Conservation (phyloP, 2,797 vertebrate genomes). For the Falco berigora region DNA sequence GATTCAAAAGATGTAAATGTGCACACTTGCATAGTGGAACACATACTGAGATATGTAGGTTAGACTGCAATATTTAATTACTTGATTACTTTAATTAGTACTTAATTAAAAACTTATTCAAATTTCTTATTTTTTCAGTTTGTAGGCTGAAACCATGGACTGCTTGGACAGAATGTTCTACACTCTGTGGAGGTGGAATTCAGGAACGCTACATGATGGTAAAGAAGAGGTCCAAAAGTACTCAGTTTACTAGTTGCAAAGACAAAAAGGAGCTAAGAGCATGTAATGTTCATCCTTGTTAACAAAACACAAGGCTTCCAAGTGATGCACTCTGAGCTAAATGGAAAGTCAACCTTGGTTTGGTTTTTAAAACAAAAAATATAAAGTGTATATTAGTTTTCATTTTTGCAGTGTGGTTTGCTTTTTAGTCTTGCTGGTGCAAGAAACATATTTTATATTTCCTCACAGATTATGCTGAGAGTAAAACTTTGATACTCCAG, state of each 20-base stretch:
- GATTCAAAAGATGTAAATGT: not conserved
- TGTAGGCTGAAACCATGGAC: conserved; percentile 98
- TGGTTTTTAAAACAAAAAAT: conserved; percentile 67
- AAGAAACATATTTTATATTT: conserved; percentile 73
- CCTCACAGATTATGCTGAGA: conserved; percentile 49
- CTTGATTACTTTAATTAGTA: too few species aligned
- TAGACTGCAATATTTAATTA: not conserved
- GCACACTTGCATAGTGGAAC: not conserved
- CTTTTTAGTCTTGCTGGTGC: conserved; percentile 74
- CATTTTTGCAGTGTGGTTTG: conserved; percentile 74
- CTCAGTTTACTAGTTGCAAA: conserved; percentile 93
- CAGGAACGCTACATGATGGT: conserved; percentile 95
- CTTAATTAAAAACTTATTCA: not conserved
- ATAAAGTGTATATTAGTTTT: conserved; percentile 74
- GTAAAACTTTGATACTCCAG: conserved; percentile 53
- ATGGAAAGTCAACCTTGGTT: conserved; percentile 74
- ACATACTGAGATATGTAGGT: not conserved
- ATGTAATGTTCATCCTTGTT: conserved; percentile 96
- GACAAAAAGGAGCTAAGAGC: conserved; percentile 98
- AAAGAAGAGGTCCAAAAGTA: conserved; percentile 91
- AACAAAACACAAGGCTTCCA: conserved; percentile 62
- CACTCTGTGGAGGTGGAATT: conserved; percentile 91
- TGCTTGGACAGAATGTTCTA: conserved; percentile 93
- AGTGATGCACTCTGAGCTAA: conserved; percentile 72
- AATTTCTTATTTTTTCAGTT: conserved; percentile 63